Evolutionary conservation across 2,113 vertebrate genomes (phyloP).

Genomic region (Anolis carolinensis): DNA sequence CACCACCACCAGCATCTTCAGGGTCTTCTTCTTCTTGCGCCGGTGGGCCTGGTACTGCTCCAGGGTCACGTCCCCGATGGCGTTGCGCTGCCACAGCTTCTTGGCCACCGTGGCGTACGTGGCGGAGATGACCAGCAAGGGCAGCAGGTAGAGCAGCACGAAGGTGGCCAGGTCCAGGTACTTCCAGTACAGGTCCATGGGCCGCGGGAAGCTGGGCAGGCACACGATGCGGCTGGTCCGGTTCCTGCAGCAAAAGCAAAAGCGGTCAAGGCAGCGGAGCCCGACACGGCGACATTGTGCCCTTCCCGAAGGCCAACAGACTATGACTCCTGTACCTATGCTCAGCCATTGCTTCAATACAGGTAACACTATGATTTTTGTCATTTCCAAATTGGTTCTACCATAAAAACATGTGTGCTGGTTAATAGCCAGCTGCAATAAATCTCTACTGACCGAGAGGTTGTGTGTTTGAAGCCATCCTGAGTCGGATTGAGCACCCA

Average conservation of each 20-base stretch:
- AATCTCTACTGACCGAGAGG: too few species aligned
- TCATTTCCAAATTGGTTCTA: too few species aligned
- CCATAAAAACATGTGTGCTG: too few species aligned
- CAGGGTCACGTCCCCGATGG: conserved; percentile 81
- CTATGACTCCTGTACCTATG: neutral
- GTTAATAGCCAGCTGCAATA: too few species aligned
- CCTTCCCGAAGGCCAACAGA: neutral
- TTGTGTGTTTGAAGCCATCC: too few species aligned
- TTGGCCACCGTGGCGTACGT: conserved; percentile 78
- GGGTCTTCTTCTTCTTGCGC: conserved; percentile 78
- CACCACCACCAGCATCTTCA: conserved; percentile 83
- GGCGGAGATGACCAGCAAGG: conserved; percentile 76
- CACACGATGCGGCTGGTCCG: conserved; percentile 75
- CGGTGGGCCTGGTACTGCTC: conserved; percentile 78
- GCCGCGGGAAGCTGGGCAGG: conserved; percentile 79
- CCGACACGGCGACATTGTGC: too few species aligned
- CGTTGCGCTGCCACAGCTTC: conserved; percentile 81
- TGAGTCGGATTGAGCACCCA: too few species aligned
- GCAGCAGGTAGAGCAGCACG: conserved; percentile 79
- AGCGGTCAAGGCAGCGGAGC: too few species aligned
- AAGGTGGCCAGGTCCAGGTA: conserved; percentile 81
- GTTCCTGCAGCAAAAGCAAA: conserved; percentile 63
- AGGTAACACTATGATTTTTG: too few species aligned
- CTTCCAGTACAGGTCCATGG: conserved; percentile 82
- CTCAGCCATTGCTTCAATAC: too few species aligned